A percentile compares a stretch with the other conserved stretches of the same genome.
phyloP scores from a whole-genome alignment of 2,113 vertebrate genomes.

The Bos javanicus region DNA sequence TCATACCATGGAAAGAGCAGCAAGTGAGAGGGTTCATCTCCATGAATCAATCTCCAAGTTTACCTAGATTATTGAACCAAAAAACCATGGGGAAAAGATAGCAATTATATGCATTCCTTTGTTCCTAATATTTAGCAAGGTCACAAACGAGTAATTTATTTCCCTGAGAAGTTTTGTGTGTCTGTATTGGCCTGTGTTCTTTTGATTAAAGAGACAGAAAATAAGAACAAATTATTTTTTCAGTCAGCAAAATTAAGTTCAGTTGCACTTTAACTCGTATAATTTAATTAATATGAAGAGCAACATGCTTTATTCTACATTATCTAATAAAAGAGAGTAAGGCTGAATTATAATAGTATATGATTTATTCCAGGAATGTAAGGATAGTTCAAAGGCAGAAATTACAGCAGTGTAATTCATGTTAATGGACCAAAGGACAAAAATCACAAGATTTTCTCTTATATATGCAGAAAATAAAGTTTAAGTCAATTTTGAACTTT shows the following conservation, averaged over 20 bases:
- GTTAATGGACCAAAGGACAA: background rate
- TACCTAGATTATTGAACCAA: background rate
- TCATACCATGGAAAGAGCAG: background rate
- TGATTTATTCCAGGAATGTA: background rate
- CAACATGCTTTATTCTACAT: background rate
- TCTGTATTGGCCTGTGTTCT: background rate
- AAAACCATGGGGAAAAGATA: background rate
- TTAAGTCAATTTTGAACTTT: conserved; percentile 9
- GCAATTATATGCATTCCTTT: background rate
- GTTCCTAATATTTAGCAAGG: background rate
- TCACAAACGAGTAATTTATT: background rate
- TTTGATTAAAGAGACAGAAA: background rate
- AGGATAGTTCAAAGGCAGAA: background rate
- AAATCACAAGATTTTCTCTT: background rate
- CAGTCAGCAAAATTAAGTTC: conserved; percentile 10
- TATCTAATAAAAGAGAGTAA: background rate
- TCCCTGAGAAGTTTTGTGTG: background rate
- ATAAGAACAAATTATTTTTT: background rate
- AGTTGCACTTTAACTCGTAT: background rate
- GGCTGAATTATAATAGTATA: background rate
- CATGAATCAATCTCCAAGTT: background rate
- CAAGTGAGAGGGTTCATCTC: background rate
- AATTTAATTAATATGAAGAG: conserved; percentile 39
- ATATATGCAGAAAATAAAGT: background rate
- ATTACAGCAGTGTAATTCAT: background rate